phyloP scores from a whole-genome alignment of 2,888 invertebrate species.

The Lasioglossum villosulum region DNA sequence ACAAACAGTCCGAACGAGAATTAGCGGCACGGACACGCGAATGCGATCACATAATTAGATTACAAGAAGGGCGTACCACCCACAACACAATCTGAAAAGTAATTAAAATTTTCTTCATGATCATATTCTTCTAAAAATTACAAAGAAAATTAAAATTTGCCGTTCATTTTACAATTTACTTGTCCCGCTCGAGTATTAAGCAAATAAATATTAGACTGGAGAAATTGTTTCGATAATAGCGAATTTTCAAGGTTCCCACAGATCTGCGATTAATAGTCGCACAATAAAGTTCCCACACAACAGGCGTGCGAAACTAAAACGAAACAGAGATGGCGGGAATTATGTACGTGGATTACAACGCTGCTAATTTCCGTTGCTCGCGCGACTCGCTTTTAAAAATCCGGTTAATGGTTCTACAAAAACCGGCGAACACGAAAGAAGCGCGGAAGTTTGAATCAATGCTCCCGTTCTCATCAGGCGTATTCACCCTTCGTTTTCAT shows the following conservation, averaged over 20 bases:
- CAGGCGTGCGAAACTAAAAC: neutral
- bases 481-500: constrained; percentile 63
- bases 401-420: constrained; percentile 41
- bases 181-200: too few species aligned
- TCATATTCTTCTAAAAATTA: too few species aligned
- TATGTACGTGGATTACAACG: neutral
- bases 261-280: too few species aligned
- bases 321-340: neutral
- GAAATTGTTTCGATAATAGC: too few species aligned
- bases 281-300: neutral
- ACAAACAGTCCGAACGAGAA: neutral
- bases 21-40: neutral
- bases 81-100: neutral
- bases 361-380: constrained; percentile 20
- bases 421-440: constrained; percentile 45
- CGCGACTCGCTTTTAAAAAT: constrained; percentile 9
- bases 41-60: neutral
- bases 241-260: neutral
- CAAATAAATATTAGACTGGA: too few species aligned
- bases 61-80: neutral
- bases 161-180: too few species aligned
- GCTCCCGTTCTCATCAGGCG: constrained; percentile 54
- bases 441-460: constrained; percentile 53
- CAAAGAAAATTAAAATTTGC: too few species aligned
- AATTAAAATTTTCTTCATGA: neutral